A percentile compares a stretch with the other conserved stretches of the same genome.
Conservation (phyloP, 92 coral and sea anemone genomes). For the Plumapathes pennacea region DNA sequence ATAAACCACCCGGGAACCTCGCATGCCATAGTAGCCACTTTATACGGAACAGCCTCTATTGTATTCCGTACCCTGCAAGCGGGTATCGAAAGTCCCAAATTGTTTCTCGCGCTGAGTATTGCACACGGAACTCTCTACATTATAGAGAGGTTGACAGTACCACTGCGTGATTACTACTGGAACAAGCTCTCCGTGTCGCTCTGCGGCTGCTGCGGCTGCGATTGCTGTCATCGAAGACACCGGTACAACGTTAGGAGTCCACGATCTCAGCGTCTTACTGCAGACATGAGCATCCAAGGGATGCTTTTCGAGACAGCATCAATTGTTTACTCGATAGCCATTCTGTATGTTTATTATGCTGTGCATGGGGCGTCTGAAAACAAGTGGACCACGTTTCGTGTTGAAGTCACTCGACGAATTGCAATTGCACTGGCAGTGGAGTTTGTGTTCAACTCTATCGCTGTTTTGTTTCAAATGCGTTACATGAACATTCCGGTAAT, state of each 20-base stretch:
- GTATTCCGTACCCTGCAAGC: conserved; percentile 71
- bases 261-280: conserved; percentile 42
- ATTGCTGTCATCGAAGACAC: background rate
- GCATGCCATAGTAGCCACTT: conserved; percentile 33
- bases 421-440: conserved; percentile 45
- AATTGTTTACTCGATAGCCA: conserved; percentile 33
- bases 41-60: conserved; percentile 37
- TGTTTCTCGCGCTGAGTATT: conserved; percentile 41
- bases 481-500: conserved; percentile 35
- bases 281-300: conserved; percentile 53
- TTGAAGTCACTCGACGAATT: conserved; percentile 27
- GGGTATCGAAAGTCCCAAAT: conserved; percentile 31
- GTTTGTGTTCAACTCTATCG: conserved; percentile 46
- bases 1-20: conserved; percentile 49
- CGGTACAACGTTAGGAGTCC: conserved; percentile 18
- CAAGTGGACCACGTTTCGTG: conserved; percentile 10
- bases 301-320: conserved; percentile 49
- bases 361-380: conserved; percentile 18
- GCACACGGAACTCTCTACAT: conserved; percentile 39
- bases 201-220: no score
- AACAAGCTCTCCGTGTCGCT: conserved; percentile 1
- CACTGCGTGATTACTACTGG: conserved; percentile 46
- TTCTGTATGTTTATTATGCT: conserved; percentile 29
- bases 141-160: conserved; percentile 33
- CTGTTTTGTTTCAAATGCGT: conserved; percentile 42